Conservation (phyloP, 2,888 invertebrate species). For the Phalangium opilio region DNA sequence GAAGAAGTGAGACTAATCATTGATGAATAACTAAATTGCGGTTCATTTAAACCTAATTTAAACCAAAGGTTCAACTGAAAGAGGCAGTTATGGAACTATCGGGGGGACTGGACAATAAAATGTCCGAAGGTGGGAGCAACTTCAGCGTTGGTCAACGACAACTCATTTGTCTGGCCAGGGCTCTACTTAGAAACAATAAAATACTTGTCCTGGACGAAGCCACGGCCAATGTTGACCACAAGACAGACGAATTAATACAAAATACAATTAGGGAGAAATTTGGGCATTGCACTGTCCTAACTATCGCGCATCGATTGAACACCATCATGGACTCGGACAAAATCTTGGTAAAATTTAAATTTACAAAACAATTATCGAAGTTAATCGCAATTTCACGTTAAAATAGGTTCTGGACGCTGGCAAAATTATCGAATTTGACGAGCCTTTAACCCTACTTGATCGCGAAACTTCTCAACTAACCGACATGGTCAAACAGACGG, state of each 20-base stretch:
- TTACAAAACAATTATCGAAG: not conserved
- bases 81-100: conserved; percentile 45
- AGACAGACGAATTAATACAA: conserved; percentile 48
- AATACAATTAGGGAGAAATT: conserved; percentile 65
- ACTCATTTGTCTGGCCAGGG: conserved; percentile 72
- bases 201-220: conserved; percentile 81
- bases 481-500: conserved; percentile 33
- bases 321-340: conserved; percentile 86
- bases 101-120: conserved; percentile 50
- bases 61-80: conserved; percentile 44
- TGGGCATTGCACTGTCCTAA: conserved; percentile 40
- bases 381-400: too few relatives aligned
- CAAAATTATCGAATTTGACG: conserved; percentile 55
- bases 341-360: conserved; percentile 45
- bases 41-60: too few relatives aligned
- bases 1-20: conserved; percentile 49
- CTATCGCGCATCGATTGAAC: conserved; percentile 45
- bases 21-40: too few relatives aligned
- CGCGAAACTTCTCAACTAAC: conserved; percentile 27
- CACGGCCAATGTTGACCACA: conserved; percentile 77
- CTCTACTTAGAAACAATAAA: conserved; percentile 64
- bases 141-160: conserved; percentile 83
- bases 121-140: conserved; percentile 56
- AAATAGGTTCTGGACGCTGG: conserved; percentile 57
- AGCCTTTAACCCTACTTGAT: conserved; percentile 45